These are phyloP conservation scores for Sebastiscus albofasciatus DNA, from an alignment of 2,797 vertebrate species.

Conservation along the genomic window DNA sequence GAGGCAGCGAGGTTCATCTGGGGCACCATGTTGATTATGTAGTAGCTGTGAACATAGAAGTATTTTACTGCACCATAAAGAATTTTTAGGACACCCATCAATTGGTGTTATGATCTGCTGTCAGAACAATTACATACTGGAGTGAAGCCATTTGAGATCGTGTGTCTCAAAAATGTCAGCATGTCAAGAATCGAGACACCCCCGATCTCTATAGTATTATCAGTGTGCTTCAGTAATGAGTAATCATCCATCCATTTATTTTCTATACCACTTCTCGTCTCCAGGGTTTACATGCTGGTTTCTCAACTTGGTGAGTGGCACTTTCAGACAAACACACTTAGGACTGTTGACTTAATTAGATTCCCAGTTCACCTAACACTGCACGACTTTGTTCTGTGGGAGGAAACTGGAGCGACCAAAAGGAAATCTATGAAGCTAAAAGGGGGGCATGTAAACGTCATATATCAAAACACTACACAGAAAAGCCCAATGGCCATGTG, in stretches of 20 bases:
- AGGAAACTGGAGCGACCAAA: background rate
- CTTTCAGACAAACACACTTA: background rate
- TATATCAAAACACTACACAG: too few species aligned
- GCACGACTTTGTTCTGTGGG: background rate
- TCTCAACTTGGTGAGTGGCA: background rate
- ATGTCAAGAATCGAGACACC: background rate
- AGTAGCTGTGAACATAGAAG: background rate
- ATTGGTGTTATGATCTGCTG: background rate
- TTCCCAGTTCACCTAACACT: background rate
- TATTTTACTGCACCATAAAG: conserved; percentile 10
- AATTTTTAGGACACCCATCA: background rate
- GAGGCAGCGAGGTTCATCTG: background rate
- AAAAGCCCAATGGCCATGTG: background rate
- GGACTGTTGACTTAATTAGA: background rate
- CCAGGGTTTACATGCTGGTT: background rate
- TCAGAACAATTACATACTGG: background rate
- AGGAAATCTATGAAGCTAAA: too few species aligned
- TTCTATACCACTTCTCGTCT: background rate
- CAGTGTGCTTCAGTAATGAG: background rate
- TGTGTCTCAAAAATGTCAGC: background rate
- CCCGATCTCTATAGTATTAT: background rate
- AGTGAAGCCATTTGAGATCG: background rate
- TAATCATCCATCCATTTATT: background rate
- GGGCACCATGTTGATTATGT: background rate
- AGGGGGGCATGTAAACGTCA: background rate